Conservation (phyloP, 37 sponge, comb jelly and placozoan species). For the Diacarnus erythraeanus region DNA sequence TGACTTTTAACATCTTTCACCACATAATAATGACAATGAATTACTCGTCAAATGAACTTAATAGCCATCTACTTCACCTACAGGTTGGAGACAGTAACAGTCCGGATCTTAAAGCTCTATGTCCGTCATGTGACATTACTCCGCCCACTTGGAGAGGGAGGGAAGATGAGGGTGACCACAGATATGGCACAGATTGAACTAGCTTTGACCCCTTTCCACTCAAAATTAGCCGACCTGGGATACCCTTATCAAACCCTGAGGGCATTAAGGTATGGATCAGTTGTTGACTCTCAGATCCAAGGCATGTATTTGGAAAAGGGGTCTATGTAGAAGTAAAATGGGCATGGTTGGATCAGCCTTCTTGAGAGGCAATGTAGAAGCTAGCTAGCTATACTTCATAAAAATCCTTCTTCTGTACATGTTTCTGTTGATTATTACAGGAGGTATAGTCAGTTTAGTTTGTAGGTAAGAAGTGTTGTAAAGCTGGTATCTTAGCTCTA, state of each 20-base stretch:
- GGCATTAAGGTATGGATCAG: conserved; percentile 65
- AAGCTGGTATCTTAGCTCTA: too few relatives aligned
- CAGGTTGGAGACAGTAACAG: conserved; percentile 30
- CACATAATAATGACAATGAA: background rate
- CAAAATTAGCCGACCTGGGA: conserved; percentile 63
- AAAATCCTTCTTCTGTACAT: too few relatives aligned
- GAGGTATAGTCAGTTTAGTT: too few relatives aligned
- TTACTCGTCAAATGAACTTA: background rate
- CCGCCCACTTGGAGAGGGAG: conserved; percentile 90
- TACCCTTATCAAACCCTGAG: conserved; percentile 58
- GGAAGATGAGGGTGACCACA: conserved; percentile 89
- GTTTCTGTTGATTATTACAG: too few relatives aligned
- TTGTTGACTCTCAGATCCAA: too few relatives aligned
- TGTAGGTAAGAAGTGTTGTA: too few relatives aligned
- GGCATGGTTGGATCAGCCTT: too few relatives aligned
- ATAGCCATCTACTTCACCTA: background rate
- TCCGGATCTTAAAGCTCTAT: conserved; percentile 66
- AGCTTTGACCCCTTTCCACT: conserved; percentile 74
- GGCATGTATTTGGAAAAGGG: too few relatives aligned
- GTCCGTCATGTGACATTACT: conserved; percentile 86
- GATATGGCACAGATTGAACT: conserved; percentile 94
- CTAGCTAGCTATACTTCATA: too few relatives aligned
- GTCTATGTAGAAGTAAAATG: too few relatives aligned
- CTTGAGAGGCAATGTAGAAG: too few relatives aligned
- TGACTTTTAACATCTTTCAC: too few relatives aligned